Evolutionary conservation across 2,113 vertebrate genomes (phyloP), one percentile per base, ranked within the genome.

Genomic region (Suricata suricatta): DNA sequence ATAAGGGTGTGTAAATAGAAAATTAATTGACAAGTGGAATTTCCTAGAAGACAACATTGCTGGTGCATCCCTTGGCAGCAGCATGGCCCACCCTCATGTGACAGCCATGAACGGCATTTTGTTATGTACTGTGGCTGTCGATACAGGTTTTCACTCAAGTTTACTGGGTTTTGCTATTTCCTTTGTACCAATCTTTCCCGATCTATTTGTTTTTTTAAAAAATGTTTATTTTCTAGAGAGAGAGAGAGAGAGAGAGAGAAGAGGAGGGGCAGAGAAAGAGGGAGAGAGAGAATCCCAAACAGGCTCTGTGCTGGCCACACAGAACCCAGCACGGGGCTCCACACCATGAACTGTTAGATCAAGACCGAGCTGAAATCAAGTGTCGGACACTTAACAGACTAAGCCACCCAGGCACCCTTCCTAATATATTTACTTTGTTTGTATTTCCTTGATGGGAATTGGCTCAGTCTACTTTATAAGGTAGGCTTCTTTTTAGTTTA

Each of bases 21-120:
- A 95, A 93, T 96, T 83, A 87, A 52, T 74, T 54, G 93, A 90
- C 63, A 16, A 19, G 60, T 41, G 13, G 44, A n/a, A 83, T 84
- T 90, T 88, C 33, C 25, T 63, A 31, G 57, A 74, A 57, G 72
- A 33, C 2, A 1, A 23, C 41, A 72, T 1, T 60, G 86, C 66
- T 90, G 83, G 13, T 13, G 4, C 9, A 10, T 60, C 14, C 10
- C 33, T 23, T 74, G 44, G 29, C 12, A 50, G 33, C 68, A 33
- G 0, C 25, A 17, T 47, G 64, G 31, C 3, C 3, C 17, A 3
- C 17, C 2, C 2, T 82, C 27, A 1, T 0, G 8, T 63, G 29
- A 63, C 29, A 33, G 52, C 44, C 29, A 27, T 1, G 10, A 12
- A 23, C 38, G 74, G 60, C 33, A 16, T 35, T 88, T 66, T 13